These are phyloP conservation scores for Campylomormyrus tamandua DNA, from an alignment of 2,113 vertebrate genomes.

Conservation along the genomic window DNA sequence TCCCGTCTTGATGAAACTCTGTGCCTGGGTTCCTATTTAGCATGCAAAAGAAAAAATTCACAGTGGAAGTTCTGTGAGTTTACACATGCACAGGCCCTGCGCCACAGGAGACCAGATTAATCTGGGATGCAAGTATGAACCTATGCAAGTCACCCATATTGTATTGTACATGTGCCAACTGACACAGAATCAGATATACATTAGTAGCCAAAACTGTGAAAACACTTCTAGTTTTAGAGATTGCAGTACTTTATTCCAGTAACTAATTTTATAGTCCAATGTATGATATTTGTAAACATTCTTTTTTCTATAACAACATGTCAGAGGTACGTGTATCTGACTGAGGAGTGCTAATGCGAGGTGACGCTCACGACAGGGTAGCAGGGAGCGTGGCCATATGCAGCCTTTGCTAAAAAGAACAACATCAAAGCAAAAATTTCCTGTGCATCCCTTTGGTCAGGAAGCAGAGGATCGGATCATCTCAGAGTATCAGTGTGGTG, in stretches of 20 bases:
- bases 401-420: background rate
- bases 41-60: background rate
- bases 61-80: background rate
- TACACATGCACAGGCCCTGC: background rate
- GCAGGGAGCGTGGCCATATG: conserved; percentile 23
- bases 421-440: conserved; percentile 45
- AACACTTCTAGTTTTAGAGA: background rate
- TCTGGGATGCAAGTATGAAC: background rate
- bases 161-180: background rate
- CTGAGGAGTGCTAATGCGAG: background rate
- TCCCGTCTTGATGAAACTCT: background rate
- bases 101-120: background rate
- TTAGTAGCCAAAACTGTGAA: background rate
- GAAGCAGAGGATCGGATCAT: background rate
- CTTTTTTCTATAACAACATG: background rate
- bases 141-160: background rate
- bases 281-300: background rate
- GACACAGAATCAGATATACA: background rate
- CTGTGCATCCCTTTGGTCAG: conserved; percentile 28
- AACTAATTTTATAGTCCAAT: background rate
- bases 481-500: background rate
- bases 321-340: background rate
- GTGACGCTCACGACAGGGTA: conserved; percentile 32
- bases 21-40: background rate
- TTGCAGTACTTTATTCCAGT: background rate